Base-by-base conservation (phyloP, 2,888 invertebrate genomes). In the Nematopogon swammerdamellus region DNA sequence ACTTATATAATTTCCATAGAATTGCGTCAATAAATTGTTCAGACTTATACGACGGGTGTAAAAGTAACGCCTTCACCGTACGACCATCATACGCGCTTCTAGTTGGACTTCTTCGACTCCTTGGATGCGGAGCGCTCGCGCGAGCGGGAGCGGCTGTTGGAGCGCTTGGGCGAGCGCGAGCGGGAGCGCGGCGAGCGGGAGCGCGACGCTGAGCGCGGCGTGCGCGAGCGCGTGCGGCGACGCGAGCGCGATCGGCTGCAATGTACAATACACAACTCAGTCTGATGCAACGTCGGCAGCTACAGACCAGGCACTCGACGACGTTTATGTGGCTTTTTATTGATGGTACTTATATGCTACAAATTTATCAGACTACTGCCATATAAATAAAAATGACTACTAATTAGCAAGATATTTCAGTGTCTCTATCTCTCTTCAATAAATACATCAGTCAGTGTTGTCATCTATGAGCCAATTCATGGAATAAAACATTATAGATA, bases 191-290 rank as follows among this genome's bases (percentile, higher is more conserved):
- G 70, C 1, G 81, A 80, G 53, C 77, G 76, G 53, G 80, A 64
- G 46, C 62, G 63, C 11, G 68, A 69, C 44, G 68, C 63, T 10
- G 67, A 62, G 62, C 55, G 81, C 19, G 63, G 62, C 46, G 63
- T 63, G 50, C 68, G 67, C 45, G 63, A 67, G 19, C 68, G 63
- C 52, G 85, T 85, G 59, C 85, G 83, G 45, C 79, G 73, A 49
- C 77, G 75, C 19, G 87, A 87, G 59, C 85, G 82, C 56, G 87
- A 87, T 18, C 86, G 84, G 57, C 79, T 79, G 75, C n/a, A 50
- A 50, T 16, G 20, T 19, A 18, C 18, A 48, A 36, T 10, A 25
- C 25, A 36, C 8, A 53, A 52, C 52, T 53, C 64, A 44, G 76
- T 25, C 25, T 6, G 25, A n/a, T n/a, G 25, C 5, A 25, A 25